Conservation (phyloP, 2,888 invertebrate genomes). For the Quadroppia sp. region DNA sequence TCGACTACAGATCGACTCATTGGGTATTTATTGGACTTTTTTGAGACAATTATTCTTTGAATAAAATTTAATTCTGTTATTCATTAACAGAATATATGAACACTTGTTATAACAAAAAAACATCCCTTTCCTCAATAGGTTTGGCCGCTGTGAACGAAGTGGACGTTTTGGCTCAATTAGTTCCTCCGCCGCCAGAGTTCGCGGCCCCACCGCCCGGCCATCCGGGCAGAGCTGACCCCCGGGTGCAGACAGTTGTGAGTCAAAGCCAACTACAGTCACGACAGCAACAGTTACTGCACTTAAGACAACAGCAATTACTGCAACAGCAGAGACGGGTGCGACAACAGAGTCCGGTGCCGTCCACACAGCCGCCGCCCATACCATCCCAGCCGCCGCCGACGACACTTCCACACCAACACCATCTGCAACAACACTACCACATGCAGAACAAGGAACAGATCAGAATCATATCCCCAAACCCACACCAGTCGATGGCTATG, state of each 20-base stretch:
- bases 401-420: conserved; percentile 15
- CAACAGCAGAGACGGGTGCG: not conserved
- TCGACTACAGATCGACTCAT: conserved; percentile 11
- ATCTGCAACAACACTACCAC: conserved; percentile 13
- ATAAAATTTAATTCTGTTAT: too few species aligned
- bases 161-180: conserved; percentile 47
- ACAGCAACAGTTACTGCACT: conserved; percentile 37
- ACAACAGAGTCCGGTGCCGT: not conserved
- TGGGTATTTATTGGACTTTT: not conserved
- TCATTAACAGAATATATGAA: too few species aligned
- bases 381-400: conserved; percentile 18
- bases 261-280: conserved; percentile 38
- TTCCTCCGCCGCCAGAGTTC: conserved; percentile 50
- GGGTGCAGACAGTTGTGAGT: not conserved
- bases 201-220: conserved; percentile 45
- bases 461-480: not conserved
- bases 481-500: not conserved
- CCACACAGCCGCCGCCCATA: conserved; percentile 12
- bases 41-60: too few species aligned
- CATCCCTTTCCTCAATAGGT: conserved; percentile 34
- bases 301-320: not conserved
- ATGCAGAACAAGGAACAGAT: not conserved
- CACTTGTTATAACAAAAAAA: too few species aligned
- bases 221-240: not conserved
- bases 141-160: conserved; percentile 47